Base-by-base conservation (phyloP, 2,797 vertebrate genomes). In the Bucorvus abyssinicus region DNA sequence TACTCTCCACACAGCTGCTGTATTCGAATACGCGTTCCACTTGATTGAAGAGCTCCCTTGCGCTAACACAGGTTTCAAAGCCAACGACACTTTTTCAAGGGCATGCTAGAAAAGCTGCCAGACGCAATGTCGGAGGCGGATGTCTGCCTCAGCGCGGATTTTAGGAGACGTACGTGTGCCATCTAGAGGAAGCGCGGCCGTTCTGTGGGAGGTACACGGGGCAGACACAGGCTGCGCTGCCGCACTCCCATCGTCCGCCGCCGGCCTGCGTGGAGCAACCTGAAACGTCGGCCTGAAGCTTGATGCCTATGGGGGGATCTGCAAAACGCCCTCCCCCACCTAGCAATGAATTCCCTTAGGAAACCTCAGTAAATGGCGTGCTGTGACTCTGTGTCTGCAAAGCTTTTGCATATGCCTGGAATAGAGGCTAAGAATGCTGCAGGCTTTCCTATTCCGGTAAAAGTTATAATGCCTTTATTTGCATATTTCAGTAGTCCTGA, bases 111-210 rank as follows among this genome's bases (percentile, higher is more conserved):
- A 52, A 81, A 60, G 14, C 44, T 30, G 75, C 10, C 44, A 16
- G 19, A 36, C 0, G n/a, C 24, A 14, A 0, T 1, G 16, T 5
- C 7, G 2, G 5, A 19, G 53, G 22, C 6, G 1, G 23, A 8
- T 10, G 57, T 11, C 6, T 2, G 4, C 16, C 40, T 1, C 20
- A 2, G n/a, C 6, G 40, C 3, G 59, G 9, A 75, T 73, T 70
- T 77, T 81, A 57, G 84, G 68, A 97, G 71, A 53, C 53, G 32
- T 68, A 24, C 85, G 94, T 92, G 89, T 93, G 96, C 96, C 97
- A 97, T 82, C 97, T 97, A 97, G 96, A 97, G 97, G 97, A 96
- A 84, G 81, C 7, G 40, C 7, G 6, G 53, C 34, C 7, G 13
- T 20, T 19, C 27, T 5, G 24, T 16, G 19, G 14, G 18, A 8